phyloP scores from a whole-genome alignment of 2,113 vertebrate genomes.

The Myotis yumanensis region DNA sequence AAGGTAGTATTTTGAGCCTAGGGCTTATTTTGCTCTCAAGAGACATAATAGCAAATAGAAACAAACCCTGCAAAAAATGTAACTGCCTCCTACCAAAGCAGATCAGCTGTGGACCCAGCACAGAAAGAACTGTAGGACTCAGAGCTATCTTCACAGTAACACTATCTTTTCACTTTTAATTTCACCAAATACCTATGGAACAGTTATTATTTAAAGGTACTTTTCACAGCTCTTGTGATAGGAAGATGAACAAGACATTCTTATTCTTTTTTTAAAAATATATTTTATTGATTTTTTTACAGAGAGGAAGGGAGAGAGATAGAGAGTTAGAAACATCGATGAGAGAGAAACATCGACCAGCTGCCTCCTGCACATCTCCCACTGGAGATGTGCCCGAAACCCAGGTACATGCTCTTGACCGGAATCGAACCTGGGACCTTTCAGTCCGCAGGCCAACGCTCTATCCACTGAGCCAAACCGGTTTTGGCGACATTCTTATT shows the following conservation, averaged over 20 bases:
- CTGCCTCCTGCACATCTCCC: too few relatives aligned
- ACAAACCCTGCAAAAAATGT: background rate
- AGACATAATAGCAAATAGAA: background rate
- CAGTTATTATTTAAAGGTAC: background rate
- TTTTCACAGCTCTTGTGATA: background rate
- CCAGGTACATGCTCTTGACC: too few relatives aligned
- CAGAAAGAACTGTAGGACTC: background rate
- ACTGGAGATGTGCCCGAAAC: too few relatives aligned
- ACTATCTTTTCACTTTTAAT: background rate
- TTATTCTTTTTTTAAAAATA: too few relatives aligned
- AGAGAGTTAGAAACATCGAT: too few relatives aligned
- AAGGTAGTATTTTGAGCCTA: background rate
- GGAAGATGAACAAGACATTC: conserved; percentile 8
- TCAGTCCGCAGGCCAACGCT: too few relatives aligned
- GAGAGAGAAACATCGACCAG: too few relatives aligned
- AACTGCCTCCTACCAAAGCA: background rate
- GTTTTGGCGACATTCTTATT: too few relatives aligned
- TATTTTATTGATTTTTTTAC: too few relatives aligned
- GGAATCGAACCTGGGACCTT: too few relatives aligned
- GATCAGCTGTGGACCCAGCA: background rate
- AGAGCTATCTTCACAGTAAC: background rate
- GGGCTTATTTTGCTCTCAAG: background rate
- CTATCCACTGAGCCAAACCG: too few relatives aligned
- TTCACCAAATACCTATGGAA: background rate
- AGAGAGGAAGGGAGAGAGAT: too few relatives aligned